Evolutionary conservation across 1,140 invertebrate genomes (phyloP).

Genomic region (Pectinophora gossypiella): DNA sequence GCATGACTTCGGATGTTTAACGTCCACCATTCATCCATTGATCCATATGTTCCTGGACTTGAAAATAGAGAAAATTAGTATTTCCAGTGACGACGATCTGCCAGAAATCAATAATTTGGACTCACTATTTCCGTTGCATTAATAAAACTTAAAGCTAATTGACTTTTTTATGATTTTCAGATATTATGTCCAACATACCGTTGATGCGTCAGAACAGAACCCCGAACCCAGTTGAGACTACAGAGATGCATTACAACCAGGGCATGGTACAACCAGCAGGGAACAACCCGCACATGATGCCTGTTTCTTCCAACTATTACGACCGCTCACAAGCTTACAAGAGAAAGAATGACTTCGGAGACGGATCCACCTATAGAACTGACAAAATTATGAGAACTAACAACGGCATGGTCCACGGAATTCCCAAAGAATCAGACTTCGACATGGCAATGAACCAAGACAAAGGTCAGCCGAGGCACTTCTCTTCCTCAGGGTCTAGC

Average conservation of each 20-base stretch:
- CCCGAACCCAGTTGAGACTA: conserved; percentile 56
- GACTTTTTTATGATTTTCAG: too few relatives aligned
- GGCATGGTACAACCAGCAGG: conserved; percentile 39
- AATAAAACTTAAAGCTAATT: too few relatives aligned
- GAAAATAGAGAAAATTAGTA: too few relatives aligned
- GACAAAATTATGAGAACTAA: conserved; percentile 67
- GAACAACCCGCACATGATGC: conserved; percentile 47
- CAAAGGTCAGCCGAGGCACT: conserved; percentile 38
- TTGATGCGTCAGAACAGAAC: conserved; percentile 52
- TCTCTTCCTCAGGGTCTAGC: conserved; percentile 34
- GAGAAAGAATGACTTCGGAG: conserved; percentile 60
- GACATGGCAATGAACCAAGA: conserved; percentile 36
- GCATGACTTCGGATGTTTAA: too few relatives aligned
- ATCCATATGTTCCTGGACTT: too few relatives aligned
- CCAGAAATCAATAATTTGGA: too few relatives aligned
- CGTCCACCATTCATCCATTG: too few relatives aligned
- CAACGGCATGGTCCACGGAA: conserved; percentile 47
- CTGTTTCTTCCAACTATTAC: conserved; percentile 55
- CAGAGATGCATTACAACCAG: conserved; percentile 59
- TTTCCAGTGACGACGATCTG: too few relatives aligned
- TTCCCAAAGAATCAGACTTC: conserved; percentile 47
- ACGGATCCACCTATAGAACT: conserved; percentile 45
- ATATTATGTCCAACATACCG: conserved; percentile 54
- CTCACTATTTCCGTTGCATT: too few relatives aligned
- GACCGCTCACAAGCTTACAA: conserved; percentile 55